A percentile compares a stretch with the other conserved stretches of the same genome.
These are phyloP conservation scores for Sinocyclocheilus anshuiensis DNA, from an alignment of 2,113 vertebrate species.

Conservation along the genomic window DNA sequence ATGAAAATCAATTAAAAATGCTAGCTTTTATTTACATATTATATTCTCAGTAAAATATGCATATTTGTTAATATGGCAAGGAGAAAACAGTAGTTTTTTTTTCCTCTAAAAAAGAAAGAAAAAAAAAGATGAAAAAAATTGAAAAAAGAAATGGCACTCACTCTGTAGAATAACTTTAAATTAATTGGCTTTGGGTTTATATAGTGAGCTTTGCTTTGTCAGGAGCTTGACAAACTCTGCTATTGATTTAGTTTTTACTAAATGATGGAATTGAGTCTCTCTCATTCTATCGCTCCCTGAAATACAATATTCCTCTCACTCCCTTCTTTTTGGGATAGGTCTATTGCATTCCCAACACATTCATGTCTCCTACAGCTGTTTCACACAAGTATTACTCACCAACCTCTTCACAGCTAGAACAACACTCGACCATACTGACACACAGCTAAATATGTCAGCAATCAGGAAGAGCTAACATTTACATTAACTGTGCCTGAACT, in stretches of 20 bases:
- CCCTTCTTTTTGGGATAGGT: neutral
- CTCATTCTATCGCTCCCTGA: neutral
- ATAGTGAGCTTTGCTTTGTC: neutral
- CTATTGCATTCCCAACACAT: neutral
- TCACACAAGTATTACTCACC: neutral
- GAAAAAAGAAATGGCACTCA: neutral
- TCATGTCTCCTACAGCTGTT: neutral
- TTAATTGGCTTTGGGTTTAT: neutral
- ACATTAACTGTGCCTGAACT: constrained; percentile 20
- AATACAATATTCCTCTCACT: constrained; percentile 2
- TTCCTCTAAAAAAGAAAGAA: too few species aligned
- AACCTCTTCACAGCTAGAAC: constrained; percentile 58
- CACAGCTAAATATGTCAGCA: constrained; percentile 14
- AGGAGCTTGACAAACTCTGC: neutral
- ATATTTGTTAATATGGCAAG: too few species aligned
- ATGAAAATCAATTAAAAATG: too few species aligned
- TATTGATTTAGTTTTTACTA: neutral
- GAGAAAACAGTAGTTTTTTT: too few species aligned
- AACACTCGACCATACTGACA: constrained; percentile 22
- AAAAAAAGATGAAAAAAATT: neutral
- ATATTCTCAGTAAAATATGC: too few species aligned
- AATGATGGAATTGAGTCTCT: neutral
- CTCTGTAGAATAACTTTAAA: neutral
- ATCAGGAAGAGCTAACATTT: constrained; percentile 21
- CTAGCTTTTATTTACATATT: too few species aligned